Base-by-base conservation (phyloP, 2,888 invertebrate species). In the Villa cingulata region DNA sequence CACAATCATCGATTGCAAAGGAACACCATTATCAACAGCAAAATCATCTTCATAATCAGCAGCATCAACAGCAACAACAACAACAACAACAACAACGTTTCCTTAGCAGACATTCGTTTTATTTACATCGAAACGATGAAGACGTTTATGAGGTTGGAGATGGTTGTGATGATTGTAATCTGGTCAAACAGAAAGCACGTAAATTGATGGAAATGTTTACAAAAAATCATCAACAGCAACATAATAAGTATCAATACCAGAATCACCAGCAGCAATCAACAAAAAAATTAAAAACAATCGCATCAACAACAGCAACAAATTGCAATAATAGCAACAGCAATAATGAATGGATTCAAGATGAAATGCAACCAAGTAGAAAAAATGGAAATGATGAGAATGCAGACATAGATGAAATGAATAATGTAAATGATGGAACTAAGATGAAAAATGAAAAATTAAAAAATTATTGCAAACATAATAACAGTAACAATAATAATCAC, bases 31-130 rank as follows among this genome's bases (percentile, higher is more conserved):
- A n/a, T 32, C 12, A 29, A 7, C 29, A 12, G 12, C 29, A 32
- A 4, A 23, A 6, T 14, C 29, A 5, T 32, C 29, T 32, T 32
- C 12, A 2, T 9, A 34, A 32, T 3, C 29, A 32, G 3, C 29
- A 48, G 39, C 47, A 36, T 32, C 12, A 9, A 6, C 10, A 12
- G 3, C 29, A 32, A 4, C 23, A 23, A 4, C 29, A 2, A 12
- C 29, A 3, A 12, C 29, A 5, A 32, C n/a, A 32, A 32, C 29
- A 32, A 32, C 29, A 48, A 43, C 47, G 51, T 14, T 16, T 37
- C 9, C 45, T 53, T 17, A 36, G 43, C 6, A 48, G 50, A 10
- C 51, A 51, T 43, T 53, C 51, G n/a, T 51, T 53, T 38, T 53
- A 51, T 37, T 39, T 53, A 7, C 51, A 51, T 40, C 50, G 51